Conservation (phyloP, 2,113 vertebrate species). For the Pelecanus crispus region DNA sequence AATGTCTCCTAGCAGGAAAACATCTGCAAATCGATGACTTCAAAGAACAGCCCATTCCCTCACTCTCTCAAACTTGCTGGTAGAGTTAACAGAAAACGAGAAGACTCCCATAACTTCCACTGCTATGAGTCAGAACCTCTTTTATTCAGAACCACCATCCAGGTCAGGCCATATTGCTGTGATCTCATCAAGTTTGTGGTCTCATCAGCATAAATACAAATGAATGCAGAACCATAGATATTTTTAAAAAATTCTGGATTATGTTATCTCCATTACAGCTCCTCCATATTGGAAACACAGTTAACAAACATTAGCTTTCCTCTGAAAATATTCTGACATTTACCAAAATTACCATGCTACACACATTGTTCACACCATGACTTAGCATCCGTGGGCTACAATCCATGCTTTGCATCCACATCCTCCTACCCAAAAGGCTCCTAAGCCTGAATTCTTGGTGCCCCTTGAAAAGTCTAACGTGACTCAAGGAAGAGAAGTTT, state of each 20-base stretch:
- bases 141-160: background rate
- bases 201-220: background rate
- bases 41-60: background rate
- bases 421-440: background rate
- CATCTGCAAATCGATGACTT: background rate
- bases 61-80: background rate
- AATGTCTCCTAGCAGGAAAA: background rate
- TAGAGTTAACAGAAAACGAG: background rate
- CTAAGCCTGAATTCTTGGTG: background rate
- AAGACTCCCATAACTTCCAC: background rate
- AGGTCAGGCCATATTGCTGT: background rate
- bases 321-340: background rate
- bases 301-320: background rate
- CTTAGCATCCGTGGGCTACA: background rate
- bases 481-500: background rate
- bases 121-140: background rate
- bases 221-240: background rate
- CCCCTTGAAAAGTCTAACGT: background rate
- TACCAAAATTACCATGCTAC: background rate
- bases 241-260: background rate
- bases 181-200: background rate
- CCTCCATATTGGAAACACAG: background rate
- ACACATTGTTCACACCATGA: background rate
- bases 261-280: background rate
- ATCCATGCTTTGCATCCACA: background rate